These are phyloP conservation scores for Anolis apletophallus DNA, from an alignment of 2,797 vertebrate genomes.

Conservation along the genomic window DNA sequence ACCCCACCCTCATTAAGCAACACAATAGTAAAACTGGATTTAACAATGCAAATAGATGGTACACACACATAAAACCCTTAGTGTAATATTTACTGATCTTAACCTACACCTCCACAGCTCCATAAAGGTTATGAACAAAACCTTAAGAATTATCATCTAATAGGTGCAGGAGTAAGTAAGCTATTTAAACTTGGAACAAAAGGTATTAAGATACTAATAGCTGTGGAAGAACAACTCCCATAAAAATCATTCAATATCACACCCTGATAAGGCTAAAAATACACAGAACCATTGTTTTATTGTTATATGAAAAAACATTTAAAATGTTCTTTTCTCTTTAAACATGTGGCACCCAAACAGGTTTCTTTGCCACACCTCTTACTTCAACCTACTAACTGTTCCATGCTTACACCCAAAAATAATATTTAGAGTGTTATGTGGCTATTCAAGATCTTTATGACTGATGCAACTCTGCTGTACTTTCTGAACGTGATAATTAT, in stretches of 20 bases:
- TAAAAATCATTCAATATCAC: conserved; percentile 86
- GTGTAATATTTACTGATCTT: conserved; percentile 78
- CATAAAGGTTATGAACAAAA: conserved; percentile 83
- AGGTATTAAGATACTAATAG: conserved; percentile 86
- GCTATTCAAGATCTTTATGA: conserved; percentile 86
- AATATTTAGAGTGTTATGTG: conserved; percentile 87
- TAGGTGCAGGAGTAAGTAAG: conserved; percentile 79
- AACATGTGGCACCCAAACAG: conserved; percentile 82
- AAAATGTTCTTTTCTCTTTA: conserved; percentile 72
- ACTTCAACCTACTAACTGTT: conserved; percentile 82
- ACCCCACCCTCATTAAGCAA: not conserved
- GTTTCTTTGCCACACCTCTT: conserved; percentile 88
- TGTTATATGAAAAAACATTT: conserved; percentile 76
- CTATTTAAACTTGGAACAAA: conserved; percentile 87
- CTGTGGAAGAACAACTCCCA: conserved; percentile 87
- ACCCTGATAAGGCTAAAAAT: conserved; percentile 88
- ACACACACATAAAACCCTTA: conserved; percentile 65
- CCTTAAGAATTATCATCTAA: conserved; percentile 84
- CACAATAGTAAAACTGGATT: conserved; percentile 54
- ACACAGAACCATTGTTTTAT: conserved; percentile 79
- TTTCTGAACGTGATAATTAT: conserved; percentile 72
- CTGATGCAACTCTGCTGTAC: conserved; percentile 85
- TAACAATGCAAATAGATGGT: conserved; percentile 71
- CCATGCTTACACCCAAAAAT: conserved; percentile 87
- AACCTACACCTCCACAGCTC: conserved; percentile 80